These are phyloP conservation scores for Cochlearius cochlearius DNA, from an alignment of 2,113 vertebrate genomes.

Conservation along the genomic window DNA sequence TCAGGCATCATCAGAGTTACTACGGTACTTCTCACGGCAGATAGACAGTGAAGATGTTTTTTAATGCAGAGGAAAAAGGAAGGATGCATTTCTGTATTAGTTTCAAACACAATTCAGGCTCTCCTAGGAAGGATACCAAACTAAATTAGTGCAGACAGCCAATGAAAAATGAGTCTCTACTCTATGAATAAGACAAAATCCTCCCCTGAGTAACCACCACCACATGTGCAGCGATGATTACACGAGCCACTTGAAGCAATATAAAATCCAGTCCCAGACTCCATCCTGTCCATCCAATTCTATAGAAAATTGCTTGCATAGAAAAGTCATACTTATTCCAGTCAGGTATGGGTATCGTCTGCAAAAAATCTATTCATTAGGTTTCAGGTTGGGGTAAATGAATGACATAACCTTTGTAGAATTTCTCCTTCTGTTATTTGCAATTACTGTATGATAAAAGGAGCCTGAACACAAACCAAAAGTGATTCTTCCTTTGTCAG, in stretches of 20 bases:
- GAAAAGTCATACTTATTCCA: background rate
- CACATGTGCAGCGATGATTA: background rate
- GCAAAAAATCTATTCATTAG: background rate
- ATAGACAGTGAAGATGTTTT: background rate
- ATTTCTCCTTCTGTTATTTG: background rate
- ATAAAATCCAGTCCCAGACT: background rate
- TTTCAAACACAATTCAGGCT: background rate
- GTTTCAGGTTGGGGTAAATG: background rate
- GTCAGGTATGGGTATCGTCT: background rate
- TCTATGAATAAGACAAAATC: background rate
- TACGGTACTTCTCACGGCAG: background rate
- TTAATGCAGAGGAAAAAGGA: background rate
- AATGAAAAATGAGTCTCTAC: background rate
- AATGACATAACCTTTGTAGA: background rate
- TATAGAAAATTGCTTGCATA: background rate
- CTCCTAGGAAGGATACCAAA: background rate
- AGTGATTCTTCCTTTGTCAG: background rate
- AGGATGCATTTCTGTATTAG: background rate
- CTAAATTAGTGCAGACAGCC: background rate
- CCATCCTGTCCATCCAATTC: background rate
- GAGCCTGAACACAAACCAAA: background rate
- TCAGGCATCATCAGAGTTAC: background rate
- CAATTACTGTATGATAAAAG: background rate
- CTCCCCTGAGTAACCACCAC: background rate
- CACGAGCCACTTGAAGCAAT: background rate